Evolutionary conservation across 2,888 invertebrate genomes (phyloP).

Genomic region (Agelastica alni): DNA sequence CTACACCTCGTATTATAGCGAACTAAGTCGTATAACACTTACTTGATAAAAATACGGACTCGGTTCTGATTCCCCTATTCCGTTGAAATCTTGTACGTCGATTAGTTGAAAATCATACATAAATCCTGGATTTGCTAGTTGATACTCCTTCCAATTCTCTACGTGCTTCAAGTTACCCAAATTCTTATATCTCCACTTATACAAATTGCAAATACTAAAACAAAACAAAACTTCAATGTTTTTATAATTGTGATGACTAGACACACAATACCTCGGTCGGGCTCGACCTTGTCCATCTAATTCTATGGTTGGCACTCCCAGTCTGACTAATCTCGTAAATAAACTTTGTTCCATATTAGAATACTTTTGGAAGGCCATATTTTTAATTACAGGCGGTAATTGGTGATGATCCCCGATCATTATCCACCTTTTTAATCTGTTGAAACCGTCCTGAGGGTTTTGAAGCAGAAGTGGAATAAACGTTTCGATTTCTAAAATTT

Average conservation of each 20-base stretch:
- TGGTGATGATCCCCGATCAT: slow-evolving; percentile 99
- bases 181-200: slow-evolving; percentile 95
- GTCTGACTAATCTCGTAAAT: slow-evolving; percentile 92
- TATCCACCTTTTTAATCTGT: slow-evolving; percentile 97
- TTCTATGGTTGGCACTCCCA: slow-evolving; percentile 97
- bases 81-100: slow-evolving; percentile 96
- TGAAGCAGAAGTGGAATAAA: slow-evolving; percentile 98
- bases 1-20: too few relatives aligned
- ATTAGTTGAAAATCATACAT: slow-evolving; percentile 92
- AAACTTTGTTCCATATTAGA: slow-evolving; percentile 99
- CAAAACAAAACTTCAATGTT: neutral
- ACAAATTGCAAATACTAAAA: slow-evolving; percentile 83
- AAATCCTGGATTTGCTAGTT: slow-evolving; percentile 90
- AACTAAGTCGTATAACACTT: too few relatives aligned
- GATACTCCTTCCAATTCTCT: slow-evolving; percentile 80
- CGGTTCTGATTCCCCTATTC: slow-evolving; percentile 95
- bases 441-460: slow-evolving; percentile 95
- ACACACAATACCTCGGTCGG: slow-evolving; percentile 67
- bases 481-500: slow-evolving; percentile 98
- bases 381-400: slow-evolving; percentile 98
- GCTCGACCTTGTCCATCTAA: slow-evolving; percentile 97
- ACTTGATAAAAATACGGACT: slow-evolving; percentile 99
- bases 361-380: slow-evolving; percentile 99
- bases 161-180: slow-evolving; percentile 95
- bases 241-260: neutral